phyloP scores from a whole-genome alignment of 2,797 vertebrate species.

The Peromyscus nudipes region DNA sequence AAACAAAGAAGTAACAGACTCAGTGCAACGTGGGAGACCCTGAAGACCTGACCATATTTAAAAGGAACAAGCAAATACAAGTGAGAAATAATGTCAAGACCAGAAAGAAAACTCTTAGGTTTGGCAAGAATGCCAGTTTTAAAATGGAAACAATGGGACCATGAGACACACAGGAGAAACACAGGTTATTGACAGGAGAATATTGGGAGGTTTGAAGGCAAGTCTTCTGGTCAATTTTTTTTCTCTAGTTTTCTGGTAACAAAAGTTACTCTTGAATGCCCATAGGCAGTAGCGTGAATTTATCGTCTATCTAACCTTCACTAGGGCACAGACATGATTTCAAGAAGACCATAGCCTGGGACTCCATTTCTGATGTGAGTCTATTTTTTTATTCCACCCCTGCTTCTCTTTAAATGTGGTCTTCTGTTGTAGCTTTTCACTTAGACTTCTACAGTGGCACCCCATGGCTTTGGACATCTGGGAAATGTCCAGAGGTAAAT shows the following conservation, averaged over 20 bases:
- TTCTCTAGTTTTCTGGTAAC: not conserved
- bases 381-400: not conserved
- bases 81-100: not conserved
- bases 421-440: not conserved
- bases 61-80: slow-evolving; percentile 31
- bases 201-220: not conserved
- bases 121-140: not conserved
- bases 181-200: not conserved
- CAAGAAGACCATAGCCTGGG: not conserved
- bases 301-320: not conserved
- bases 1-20: not conserved
- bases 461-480: not conserved
- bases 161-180: not conserved
- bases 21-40: not conserved
- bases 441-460: not conserved
- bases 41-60: not conserved
- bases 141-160: not conserved
- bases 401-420: not conserved
- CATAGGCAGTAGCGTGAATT: not conserved
- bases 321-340: not conserved
- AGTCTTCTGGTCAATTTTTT: not conserved
- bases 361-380: not conserved
- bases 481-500: not conserved
- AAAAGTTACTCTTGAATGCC: not conserved
- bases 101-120: slow-evolving; percentile 36